Percentiles rank a stretch among this genome's conserved stretches.
Conservation (phyloP, 2,888 invertebrate genomes). For the Drosophila affinis region DNA sequence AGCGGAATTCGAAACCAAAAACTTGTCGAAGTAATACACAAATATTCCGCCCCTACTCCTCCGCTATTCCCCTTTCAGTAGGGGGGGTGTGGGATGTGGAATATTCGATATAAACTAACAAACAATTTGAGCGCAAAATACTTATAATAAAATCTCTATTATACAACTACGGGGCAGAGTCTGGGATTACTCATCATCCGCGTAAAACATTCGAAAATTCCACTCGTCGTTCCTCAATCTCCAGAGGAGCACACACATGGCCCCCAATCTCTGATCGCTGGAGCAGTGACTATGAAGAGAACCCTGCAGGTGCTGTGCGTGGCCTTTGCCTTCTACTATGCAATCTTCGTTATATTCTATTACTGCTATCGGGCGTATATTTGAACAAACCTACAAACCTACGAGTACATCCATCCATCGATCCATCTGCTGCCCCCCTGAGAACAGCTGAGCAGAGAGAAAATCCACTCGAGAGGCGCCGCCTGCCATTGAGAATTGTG, state of each 20-base stretch:
- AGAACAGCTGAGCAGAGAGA: constrained; percentile 64
- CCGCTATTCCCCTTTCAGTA: too few relatives aligned
- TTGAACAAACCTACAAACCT: constrained; percentile 12
- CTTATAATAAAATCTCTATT: constrained; percentile 14
- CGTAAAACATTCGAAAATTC: background rate
- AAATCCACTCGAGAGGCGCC: constrained; percentile 52
- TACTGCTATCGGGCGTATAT: constrained; percentile 74
- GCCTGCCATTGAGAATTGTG: constrained; percentile 70
- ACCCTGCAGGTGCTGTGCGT: constrained; percentile 64
- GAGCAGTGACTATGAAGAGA: constrained; percentile 48
- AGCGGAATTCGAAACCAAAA: background rate
- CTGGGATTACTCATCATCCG: constrained; percentile 23
- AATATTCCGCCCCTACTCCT: background rate
- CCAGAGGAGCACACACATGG: constrained; percentile 59
- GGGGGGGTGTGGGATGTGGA: background rate
- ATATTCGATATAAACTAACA: constrained; percentile 24
- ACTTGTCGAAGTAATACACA: too few relatives aligned
- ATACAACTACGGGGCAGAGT: background rate
- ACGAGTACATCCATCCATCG: too few relatives aligned
- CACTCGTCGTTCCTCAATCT: constrained; percentile 9
- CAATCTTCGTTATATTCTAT: constrained; percentile 75
- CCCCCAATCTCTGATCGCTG: constrained; percentile 28
- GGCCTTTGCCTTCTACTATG: constrained; percentile 73
- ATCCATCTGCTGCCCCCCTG: background rate
- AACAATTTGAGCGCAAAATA: constrained; percentile 21